These are phyloP conservation scores for Aphrocallistes beatrix DNA, from an alignment of 37 sponge, comb jelly and placozoan genomes.

Conservation along the genomic window DNA sequence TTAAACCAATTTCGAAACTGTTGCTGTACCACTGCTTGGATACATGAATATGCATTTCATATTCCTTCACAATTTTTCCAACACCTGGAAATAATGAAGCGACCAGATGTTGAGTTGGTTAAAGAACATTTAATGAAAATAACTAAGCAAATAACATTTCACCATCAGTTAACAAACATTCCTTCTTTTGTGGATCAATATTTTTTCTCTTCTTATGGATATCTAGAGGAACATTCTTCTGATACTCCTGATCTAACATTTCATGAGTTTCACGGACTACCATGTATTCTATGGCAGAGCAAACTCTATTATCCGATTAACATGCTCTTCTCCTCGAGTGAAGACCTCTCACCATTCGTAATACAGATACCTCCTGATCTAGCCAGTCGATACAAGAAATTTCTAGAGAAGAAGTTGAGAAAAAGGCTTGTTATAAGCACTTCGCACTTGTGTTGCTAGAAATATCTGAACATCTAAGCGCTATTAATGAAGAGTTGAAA, in stretches of 20 bases:
- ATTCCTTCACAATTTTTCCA: neutral
- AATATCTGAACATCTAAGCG: neutral
- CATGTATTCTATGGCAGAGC: neutral
- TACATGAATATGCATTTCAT: neutral
- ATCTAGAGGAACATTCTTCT: neutral
- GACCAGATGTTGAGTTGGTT: neutral
- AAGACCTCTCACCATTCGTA: neutral
- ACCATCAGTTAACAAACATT: neutral
- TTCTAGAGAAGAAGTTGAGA: neutral
- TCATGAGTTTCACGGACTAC: neutral
- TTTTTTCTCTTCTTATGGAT: neutral
- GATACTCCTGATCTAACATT: neutral
- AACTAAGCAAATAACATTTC: neutral
- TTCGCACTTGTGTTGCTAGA: neutral
- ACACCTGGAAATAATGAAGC: neutral
- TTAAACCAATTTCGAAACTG: neutral
- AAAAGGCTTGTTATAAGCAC: neutral
- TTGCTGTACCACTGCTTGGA: neutral
- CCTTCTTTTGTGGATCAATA: neutral
- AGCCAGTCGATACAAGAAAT: neutral
- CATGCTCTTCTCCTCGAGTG: neutral
- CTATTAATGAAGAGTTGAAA: neutral
- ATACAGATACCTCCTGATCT: neutral
- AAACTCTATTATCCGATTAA: neutral
- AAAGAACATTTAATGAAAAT: neutral